phyloP scores from a whole-genome alignment of 2,888 invertebrate genomes.

The Sinopyrophorus schimmeli region DNA sequence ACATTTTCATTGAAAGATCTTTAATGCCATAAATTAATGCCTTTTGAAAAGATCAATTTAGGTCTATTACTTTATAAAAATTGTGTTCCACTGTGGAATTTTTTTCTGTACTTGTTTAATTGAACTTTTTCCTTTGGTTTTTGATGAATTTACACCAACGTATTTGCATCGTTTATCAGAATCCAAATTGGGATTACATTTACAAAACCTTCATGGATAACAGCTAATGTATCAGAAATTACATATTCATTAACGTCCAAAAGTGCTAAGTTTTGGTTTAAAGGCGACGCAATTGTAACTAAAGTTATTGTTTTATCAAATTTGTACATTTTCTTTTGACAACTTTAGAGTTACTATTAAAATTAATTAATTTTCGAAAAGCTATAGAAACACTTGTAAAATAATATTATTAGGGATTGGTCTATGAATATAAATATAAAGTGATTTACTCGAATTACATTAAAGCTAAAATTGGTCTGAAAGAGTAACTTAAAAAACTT shows the following conservation, averaged over 20 bases:
- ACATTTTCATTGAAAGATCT: too few species aligned
- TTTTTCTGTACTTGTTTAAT: slow-evolving; percentile 39
- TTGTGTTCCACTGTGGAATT: neutral
- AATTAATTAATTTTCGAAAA: too few species aligned
- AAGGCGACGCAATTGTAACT: slow-evolving; percentile 37
- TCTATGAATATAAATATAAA: too few species aligned
- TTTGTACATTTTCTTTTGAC: slow-evolving; percentile 23
- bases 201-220: slow-evolving; percentile 41
- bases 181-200: slow-evolving; percentile 42
- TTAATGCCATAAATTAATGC: too few species aligned
- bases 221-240: slow-evolving; percentile 37
- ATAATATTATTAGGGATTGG: too few species aligned
- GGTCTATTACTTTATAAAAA: too few species aligned
- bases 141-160: slow-evolving; percentile 38
- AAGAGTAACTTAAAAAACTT: too few species aligned
- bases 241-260: slow-evolving; percentile 35
- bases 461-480: too few species aligned
- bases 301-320: slow-evolving; percentile 21
- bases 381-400: too few species aligned
- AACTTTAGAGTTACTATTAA: too few species aligned
- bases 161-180: slow-evolving; percentile 38
- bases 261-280: slow-evolving; percentile 40
- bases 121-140: slow-evolving; percentile 36
- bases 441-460: too few species aligned
- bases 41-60: too few species aligned